These are phyloP conservation scores for Epistrophella euchroma DNA, from an alignment of 2,888 invertebrate species.

Conservation along the genomic window DNA sequence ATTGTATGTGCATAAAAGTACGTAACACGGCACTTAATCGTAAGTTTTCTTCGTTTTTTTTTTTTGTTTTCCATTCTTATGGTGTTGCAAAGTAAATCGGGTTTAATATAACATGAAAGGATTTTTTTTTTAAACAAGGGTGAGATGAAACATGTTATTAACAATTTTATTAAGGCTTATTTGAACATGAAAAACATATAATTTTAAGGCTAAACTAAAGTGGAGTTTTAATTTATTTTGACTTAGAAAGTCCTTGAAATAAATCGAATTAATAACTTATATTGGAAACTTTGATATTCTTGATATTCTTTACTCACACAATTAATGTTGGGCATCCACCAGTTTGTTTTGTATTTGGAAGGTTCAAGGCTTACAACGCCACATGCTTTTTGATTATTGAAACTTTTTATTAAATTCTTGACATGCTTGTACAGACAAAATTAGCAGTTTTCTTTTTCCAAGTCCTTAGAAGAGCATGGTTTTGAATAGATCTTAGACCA, in stretches of 20 bases:
- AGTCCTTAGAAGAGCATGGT: too few relatives aligned
- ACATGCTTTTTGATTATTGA: too few relatives aligned
- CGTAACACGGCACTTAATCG: conserved; percentile 62
- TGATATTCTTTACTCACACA: too few relatives aligned
- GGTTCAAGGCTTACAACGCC: too few relatives aligned
- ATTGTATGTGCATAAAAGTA: conserved; percentile 36
- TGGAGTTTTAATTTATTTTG: not conserved
- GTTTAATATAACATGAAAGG: conserved; percentile 47
- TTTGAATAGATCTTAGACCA: too few relatives aligned
- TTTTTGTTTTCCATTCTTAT: conserved; percentile 16
- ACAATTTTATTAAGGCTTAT: not conserved
- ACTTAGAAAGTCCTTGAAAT: not conserved
- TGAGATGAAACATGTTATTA: not conserved
- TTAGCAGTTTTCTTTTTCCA: too few relatives aligned
- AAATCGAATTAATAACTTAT: too few relatives aligned
- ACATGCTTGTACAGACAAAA: too few relatives aligned
- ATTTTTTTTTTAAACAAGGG: conserved; percentile 3
- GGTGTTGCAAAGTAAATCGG: conserved; percentile 52
- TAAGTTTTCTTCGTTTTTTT: conserved; percentile 32
- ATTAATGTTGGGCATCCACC: too few relatives aligned
- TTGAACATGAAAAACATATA: not conserved
- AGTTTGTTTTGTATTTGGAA: too few relatives aligned
- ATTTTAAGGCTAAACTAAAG: not conserved
- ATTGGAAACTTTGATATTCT: too few relatives aligned
- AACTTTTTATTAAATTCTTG: too few relatives aligned